Percentiles rank a stretch among this genome's conserved stretches.
Conservation (phyloP, 2,888 invertebrate genomes). For the Apamea anceps region DNA sequence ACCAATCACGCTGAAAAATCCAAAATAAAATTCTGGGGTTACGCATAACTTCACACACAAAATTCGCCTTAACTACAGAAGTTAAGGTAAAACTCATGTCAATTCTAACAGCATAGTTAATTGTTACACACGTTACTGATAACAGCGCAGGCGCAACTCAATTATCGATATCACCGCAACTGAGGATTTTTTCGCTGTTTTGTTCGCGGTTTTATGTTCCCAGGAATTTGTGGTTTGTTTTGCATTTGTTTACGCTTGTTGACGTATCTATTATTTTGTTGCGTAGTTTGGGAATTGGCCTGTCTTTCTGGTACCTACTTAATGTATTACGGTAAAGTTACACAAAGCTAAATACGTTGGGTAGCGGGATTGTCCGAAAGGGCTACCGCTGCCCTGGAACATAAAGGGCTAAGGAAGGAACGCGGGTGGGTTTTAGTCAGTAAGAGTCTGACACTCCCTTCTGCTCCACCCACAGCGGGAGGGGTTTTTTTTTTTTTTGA, state of each 20-base stretch:
- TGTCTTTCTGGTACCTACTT: background rate
- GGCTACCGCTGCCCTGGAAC: too few relatives aligned
- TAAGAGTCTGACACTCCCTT: too few relatives aligned
- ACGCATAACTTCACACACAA: constrained; percentile 14
- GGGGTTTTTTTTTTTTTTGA: too few relatives aligned
- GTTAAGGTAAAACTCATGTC: constrained; percentile 55
- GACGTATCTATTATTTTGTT: constrained; percentile 16
- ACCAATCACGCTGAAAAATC: background rate
- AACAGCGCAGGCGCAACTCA: constrained; percentile 64
- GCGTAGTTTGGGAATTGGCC: background rate
- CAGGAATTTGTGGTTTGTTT: constrained; percentile 42
- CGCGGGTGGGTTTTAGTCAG: too few relatives aligned
- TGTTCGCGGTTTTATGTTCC: constrained; percentile 54
- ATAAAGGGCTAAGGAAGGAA: too few relatives aligned
- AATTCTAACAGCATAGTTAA: constrained; percentile 64
- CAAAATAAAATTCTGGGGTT: background rate
- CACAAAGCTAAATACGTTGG: background rate
- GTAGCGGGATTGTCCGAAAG: too few relatives aligned
- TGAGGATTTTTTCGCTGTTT: constrained; percentile 58
- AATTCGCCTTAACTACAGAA: constrained; percentile 21
- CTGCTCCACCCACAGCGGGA: too few relatives aligned
- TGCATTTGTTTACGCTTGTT: constrained; percentile 29
- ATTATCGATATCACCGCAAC: constrained; percentile 67
- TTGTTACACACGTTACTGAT: constrained; percentile 69
- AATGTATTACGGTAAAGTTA: background rate